These are phyloP conservation scores for Leiothrix lutea DNA, from an alignment of 2,113 vertebrate species.

Conservation along the genomic window DNA sequence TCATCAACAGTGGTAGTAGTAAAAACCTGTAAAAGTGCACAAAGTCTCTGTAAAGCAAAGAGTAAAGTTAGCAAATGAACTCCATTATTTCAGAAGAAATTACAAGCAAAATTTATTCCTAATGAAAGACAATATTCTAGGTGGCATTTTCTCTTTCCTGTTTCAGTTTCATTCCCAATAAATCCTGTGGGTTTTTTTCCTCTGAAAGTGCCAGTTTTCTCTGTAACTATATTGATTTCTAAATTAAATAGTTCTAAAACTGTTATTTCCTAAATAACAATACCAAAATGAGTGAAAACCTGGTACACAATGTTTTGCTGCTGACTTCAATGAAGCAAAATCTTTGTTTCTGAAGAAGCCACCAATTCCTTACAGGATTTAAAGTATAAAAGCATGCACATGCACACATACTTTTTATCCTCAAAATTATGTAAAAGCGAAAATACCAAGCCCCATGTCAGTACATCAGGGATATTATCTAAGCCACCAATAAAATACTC, in stretches of 20 bases:
- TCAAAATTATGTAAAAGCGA: neutral
- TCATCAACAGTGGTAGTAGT: neutral
- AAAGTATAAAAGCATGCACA: neutral
- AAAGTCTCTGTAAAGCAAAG: neutral
- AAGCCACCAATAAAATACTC: neutral
- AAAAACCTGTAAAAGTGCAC: neutral
- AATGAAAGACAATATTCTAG: neutral
- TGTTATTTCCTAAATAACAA: neutral
- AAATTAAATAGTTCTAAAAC: neutral
- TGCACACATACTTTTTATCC: neutral
- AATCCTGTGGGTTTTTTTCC: rapidly evolving
- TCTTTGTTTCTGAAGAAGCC: neutral
- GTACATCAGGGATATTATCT: neutral
- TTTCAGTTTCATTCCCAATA: neutral
- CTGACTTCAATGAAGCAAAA: neutral
- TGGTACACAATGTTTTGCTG: neutral
- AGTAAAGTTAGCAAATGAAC: neutral
- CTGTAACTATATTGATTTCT: neutral
- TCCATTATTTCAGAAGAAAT: neutral
- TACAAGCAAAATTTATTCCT: neutral
- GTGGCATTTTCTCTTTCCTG: neutral
- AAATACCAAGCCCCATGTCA: neutral
- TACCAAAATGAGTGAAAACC: neutral
- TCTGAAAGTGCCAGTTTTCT: neutral
- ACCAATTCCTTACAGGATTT: neutral